A percentile compares a stretch with the other conserved stretches of the same genome.
phyloP scores from a whole-genome alignment of 2,113 vertebrate species.

The Platysternon megacephalum region DNA sequence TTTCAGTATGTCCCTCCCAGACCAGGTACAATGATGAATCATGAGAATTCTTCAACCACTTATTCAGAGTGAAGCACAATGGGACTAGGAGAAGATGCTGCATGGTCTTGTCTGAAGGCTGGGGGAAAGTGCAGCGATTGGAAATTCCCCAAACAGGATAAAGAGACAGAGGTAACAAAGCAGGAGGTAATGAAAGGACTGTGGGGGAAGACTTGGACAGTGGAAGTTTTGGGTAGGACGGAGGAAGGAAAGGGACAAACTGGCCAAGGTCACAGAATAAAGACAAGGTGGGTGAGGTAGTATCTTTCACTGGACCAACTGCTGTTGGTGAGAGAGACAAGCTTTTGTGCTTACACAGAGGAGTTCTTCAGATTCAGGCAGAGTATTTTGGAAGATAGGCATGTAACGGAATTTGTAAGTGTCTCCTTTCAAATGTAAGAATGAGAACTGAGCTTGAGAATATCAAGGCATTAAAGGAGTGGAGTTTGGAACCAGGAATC shows the following conservation, averaged over 20 bases:
- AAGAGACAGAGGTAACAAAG: not conserved
- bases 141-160: not conserved
- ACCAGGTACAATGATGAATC: not conserved
- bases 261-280: not conserved
- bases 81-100: not conserved
- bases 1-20: not conserved
- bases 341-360: not conserved
- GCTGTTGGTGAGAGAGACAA: not conserved
- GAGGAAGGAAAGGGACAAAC: not conserved
- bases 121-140: not conserved
- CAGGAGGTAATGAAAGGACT: not conserved
- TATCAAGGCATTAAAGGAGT: not conserved
- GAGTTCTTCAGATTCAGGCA: not conserved
- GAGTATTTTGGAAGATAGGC: not conserved
- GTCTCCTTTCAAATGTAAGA: not conserved
- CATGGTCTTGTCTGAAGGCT: not conserved
- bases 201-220: not conserved
- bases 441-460: not conserved
- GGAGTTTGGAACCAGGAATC: too few relatives aligned
- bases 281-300: not conserved
- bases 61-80: not conserved
- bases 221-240: not conserved
- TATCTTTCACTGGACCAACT: not conserved
- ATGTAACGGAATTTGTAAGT: not conserved
- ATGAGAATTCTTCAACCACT: not conserved